Conservation (phyloP, 1,140 invertebrate species). For the Melanaphis sacchari region DNA sequence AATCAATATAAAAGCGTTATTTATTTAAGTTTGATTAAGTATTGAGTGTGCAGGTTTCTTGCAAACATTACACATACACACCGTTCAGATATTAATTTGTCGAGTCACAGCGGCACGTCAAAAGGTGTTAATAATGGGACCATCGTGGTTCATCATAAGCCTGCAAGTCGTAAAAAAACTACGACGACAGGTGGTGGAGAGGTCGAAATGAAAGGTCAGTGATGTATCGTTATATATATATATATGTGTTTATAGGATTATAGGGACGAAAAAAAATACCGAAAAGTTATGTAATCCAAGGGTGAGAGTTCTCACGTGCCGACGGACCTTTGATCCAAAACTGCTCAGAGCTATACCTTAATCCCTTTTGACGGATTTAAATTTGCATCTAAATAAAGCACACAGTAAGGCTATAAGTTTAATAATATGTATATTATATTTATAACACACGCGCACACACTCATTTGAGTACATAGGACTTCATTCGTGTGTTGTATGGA, state of each 20-base stretch:
- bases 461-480: background rate
- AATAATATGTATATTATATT: background rate
- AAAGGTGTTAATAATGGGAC: background rate
- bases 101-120: background rate
- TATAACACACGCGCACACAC: background rate
- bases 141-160: background rate
- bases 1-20: background rate
- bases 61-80: background rate
- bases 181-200: background rate
- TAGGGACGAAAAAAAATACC: background rate
- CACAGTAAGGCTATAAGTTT: background rate
- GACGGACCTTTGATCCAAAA: constrained; percentile 17
- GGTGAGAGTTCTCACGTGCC: constrained; percentile 17
- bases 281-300: constrained; percentile 24
- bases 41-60: background rate
- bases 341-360: constrained; percentile 4
- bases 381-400: constrained; percentile 32
- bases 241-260: background rate
- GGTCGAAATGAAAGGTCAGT: background rate
- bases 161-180: background rate
- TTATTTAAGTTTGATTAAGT: constrained; percentile 1
- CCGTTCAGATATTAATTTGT: background rate
- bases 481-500: background rate
- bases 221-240: background rate
- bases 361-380: constrained; percentile 34